phyloP scores from a whole-genome alignment of 1,140 invertebrate genomes.

The Drosophila azteca region DNA sequence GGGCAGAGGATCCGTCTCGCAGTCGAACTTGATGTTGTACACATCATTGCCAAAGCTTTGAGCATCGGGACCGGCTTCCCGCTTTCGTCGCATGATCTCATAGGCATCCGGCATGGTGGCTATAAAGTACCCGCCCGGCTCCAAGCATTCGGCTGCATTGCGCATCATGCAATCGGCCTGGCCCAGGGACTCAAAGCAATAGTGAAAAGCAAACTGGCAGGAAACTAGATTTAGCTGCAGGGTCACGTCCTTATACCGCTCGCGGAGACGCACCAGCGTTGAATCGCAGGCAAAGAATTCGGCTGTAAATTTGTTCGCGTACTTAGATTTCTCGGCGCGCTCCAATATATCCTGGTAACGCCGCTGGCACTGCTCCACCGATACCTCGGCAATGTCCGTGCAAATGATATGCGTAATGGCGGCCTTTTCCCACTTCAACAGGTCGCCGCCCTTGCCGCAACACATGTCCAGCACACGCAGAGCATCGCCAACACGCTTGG shows the following conservation, averaged over 20 bases:
- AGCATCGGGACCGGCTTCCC: slow-evolving; percentile 85
- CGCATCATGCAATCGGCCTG: slow-evolving; percentile 96
- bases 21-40: slow-evolving; percentile 92
- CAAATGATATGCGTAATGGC: slow-evolving; percentile 94
- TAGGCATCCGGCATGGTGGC: slow-evolving; percentile 97
- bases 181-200: slow-evolving; percentile 96
- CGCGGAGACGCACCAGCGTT: slow-evolving; percentile 91
- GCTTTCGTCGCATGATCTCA: slow-evolving; percentile 90
- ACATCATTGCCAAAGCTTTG: slow-evolving; percentile 94
- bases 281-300: slow-evolving; percentile 97
- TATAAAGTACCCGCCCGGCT: slow-evolving; percentile 96
- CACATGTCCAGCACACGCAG: slow-evolving; percentile 90
- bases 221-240: slow-evolving; percentile 95
- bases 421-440: slow-evolving; percentile 96
- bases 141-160: slow-evolving; percentile 95
- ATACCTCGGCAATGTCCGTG: slow-evolving; percentile 96
- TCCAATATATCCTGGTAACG: slow-evolving; percentile 87
- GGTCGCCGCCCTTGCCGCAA: slow-evolving; percentile 98
- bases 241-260: slow-evolving; percentile 89
- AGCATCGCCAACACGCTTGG: slow-evolving; percentile 85
- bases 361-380: slow-evolving; percentile 93
- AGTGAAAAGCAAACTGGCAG: slow-evolving; percentile 99
- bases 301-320: slow-evolving; percentile 88
- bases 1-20: slow-evolving; percentile 88
- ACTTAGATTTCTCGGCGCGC: slow-evolving; percentile 72